These are phyloP conservation scores for Philopotamus ludificatus DNA, from an alignment of 1,140 invertebrate species.

Conservation along the genomic window DNA sequence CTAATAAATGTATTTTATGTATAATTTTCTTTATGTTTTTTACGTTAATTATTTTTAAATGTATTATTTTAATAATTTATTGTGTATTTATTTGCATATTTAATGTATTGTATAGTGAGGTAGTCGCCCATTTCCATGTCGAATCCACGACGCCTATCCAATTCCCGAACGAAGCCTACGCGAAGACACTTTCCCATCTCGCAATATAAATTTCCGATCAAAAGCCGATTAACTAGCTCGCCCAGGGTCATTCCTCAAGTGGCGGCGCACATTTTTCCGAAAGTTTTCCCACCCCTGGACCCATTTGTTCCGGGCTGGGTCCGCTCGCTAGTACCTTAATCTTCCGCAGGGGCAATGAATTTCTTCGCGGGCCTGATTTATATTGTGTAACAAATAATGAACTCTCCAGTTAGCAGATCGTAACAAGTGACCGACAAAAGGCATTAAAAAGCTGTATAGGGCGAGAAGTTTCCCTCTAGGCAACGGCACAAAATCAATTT, in stretches of 20 bases:
- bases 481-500: not conserved
- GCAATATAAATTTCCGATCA: not conserved
- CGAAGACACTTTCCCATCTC: too few relatives aligned
- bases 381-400: constrained; percentile 20
- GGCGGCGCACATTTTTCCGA: constrained; percentile 7
- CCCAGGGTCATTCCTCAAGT: not conserved
- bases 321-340: constrained; percentile 18
- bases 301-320: constrained; percentile 1
- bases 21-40: too few relatives aligned
- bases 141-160: too few relatives aligned
- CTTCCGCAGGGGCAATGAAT: constrained; percentile 21
- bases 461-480: not conserved
- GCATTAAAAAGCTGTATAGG: not conserved
- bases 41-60: too few relatives aligned
- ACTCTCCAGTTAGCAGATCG: constrained; percentile 5
- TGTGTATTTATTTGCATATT: too few relatives aligned
- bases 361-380: constrained; percentile 21
- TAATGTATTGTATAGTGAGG: too few relatives aligned
- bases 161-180: too few relatives aligned
- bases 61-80: too few relatives aligned
- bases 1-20: too few relatives aligned
- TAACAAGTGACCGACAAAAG: constrained; percentile 15
- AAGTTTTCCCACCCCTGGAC: not conserved
- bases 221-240: not conserved
- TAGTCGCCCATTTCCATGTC: too few relatives aligned